Evolutionary conservation across 2,797 vertebrate species (phyloP), one percentile per base, ranked within the genome.

Genomic region (Hypotaenidia philippensis): DNA sequence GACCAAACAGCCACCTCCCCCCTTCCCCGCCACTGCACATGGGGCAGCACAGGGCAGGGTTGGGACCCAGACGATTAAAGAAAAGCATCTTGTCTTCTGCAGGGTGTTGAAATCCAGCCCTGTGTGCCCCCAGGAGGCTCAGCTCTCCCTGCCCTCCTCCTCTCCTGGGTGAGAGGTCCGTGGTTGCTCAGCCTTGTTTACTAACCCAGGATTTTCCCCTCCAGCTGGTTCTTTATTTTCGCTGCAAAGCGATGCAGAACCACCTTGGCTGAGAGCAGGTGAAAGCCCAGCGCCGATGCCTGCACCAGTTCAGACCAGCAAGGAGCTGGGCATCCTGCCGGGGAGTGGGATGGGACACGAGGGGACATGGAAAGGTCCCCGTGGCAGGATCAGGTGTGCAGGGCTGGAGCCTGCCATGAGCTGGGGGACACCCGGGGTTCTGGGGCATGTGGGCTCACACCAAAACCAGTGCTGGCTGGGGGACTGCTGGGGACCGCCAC

Each of bases 141-240:
- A 0, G 2, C 27, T 86, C 52, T 75, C 77, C 45, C 49, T 57
- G 26, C 70, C 44, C 82, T 92, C 85, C 79, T 94, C 82, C 86
- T 68, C 61, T 94, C 60, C 92, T 85, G 66, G 87, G 90, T 95
- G 87, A 91, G 86, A 91, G 88, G 84, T 82, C 85, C 84, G 53
- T 5, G 5, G 64, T 41, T 82, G 44, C 83, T 74, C 79, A 64
- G 89, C 89, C 59, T 82, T 92, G 75, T 94, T 93, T 90, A 64
- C 72, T 38, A 76, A 68, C 40, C 49, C 17, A 25, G 76, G 60
- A 45, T 87, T 78, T 86, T 10, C 21, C 90, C 93, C 92, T 83
- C 53, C 25, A 50, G 84, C 76, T 61, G 34, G 78, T 90, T 41
- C 80, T 89, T n/a, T 94, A 71, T 81, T 90, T 90, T 89, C 25